phyloP scores from a whole-genome alignment of 2,113 vertebrate species.

The Neolamprologus falcicula region DNA sequence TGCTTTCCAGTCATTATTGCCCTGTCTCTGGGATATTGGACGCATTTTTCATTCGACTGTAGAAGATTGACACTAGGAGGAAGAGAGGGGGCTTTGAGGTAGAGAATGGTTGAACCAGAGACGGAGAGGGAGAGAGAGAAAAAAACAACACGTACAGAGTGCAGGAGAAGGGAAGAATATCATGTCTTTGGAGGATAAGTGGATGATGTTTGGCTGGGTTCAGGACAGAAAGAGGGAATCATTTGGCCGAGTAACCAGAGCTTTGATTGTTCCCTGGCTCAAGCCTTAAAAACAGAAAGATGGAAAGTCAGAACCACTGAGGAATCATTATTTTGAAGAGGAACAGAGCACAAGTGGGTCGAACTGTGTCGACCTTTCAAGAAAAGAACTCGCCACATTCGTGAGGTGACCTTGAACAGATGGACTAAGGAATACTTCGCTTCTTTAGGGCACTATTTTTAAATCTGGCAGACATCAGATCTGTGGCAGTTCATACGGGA shows the following conservation, averaged over 20 bases:
- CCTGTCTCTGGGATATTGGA: slow-evolving; percentile 62
- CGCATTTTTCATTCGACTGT: slow-evolving; percentile 62
- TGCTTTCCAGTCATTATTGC: slow-evolving; percentile 65
- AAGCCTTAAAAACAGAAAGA: slow-evolving; percentile 4
- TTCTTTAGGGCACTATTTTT: background rate
- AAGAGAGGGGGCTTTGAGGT: slow-evolving; percentile 2
- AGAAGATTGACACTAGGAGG: slow-evolving; percentile 52
- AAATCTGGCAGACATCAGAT: background rate
- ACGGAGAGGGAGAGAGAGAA: background rate
- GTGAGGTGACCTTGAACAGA: background rate
- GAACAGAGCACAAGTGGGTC: background rate
- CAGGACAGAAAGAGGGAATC: background rate
- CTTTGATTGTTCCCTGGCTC: slow-evolving; percentile 23
- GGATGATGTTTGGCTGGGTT: background rate
- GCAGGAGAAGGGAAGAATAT: background rate
- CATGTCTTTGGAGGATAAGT: slow-evolving; percentile 10
- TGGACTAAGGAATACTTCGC: background rate
- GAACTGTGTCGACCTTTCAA: background rate
- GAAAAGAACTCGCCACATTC: background rate
- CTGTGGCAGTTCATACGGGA: background rate
- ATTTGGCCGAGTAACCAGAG: slow-evolving; percentile 23
- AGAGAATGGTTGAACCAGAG: slow-evolving; percentile 11
- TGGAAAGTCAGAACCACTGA: background rate
- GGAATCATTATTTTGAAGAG: slow-evolving; percentile 20
- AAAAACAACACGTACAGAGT: background rate